A percentile compares a stretch with the other conserved stretches of the same genome.
These are phyloP conservation scores for Spermophilus dauricus DNA, from an alignment of 2,113 vertebrate genomes.

Conservation along the genomic window DNA sequence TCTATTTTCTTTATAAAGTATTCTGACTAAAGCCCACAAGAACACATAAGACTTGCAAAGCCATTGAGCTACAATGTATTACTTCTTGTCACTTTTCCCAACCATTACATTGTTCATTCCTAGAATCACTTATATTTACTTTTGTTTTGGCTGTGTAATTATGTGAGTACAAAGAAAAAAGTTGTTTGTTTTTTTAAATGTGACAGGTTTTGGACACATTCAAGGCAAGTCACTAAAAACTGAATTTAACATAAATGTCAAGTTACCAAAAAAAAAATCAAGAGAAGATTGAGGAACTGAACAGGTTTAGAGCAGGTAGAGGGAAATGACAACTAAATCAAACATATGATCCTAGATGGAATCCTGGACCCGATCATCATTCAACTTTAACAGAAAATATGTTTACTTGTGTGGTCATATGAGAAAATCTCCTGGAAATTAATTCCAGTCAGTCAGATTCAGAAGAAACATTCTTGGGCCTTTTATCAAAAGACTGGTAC, in stretches of 20 bases:
- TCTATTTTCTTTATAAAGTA: background rate
- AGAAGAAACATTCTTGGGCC: background rate
- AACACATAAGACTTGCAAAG: background rate
- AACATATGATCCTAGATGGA: background rate
- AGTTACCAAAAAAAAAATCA: background rate
- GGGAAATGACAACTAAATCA: background rate
- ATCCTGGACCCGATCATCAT: background rate
- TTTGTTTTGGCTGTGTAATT: constrained; percentile 4
- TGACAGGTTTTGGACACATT: background rate
- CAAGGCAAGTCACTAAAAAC: background rate
- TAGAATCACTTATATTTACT: background rate
- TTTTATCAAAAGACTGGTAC: background rate
- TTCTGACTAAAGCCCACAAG: background rate
- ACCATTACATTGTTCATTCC: background rate
- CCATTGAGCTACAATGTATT: background rate
- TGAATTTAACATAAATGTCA: background rate
- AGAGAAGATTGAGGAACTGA: background rate
- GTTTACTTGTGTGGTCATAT: background rate
- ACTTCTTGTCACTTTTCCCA: background rate
- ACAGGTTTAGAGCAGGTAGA: background rate
- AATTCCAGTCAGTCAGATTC: background rate
- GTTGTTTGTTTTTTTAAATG: background rate
- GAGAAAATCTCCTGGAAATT: background rate
- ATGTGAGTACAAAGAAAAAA: constrained; percentile 36
- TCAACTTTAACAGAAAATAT: background rate